Evolutionary conservation across 2,888 invertebrate genomes (phyloP), one percentile per base, ranked within the genome.

Genomic region (Drosophila kokeensis): DNA sequence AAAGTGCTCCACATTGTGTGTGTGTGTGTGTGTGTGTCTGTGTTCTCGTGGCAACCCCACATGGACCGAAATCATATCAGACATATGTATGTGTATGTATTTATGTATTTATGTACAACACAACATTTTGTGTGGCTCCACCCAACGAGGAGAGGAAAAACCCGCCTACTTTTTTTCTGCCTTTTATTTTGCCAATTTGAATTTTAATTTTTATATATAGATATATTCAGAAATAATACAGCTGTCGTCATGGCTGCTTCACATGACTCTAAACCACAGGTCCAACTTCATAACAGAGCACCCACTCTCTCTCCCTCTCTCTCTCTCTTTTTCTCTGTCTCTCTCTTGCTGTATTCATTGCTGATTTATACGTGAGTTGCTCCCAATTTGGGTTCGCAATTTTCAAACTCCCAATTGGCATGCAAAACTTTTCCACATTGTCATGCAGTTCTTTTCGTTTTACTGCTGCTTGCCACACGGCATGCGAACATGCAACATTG

Each of bases 181-280:
- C 38, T 48, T 32, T 61, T 42, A 57, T 66, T 48, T 59, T 50
- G 61, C 32, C 54, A 79, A 67, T 81, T 69, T 60, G 21, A 38
- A 45, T 38, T 38, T 36, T 7, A 27, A 42, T 57, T 63, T 42
- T 55, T 60, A 21, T 53, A 24, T 52, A 42, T 40, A 27, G 36
- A 36, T 69, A 49, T 65, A 45, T 48, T 29, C 42, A 29, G 11
- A n/a, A 48, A 18, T 32, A 40, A 32, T 52, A 36, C 34, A 61
- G 67, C 50, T 65, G 72, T 61, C 90, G 90, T 87, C 87, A 87
- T 90, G 90, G 86, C 77, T 69, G 88, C 69, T 87, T 82, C 81
- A 83, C 87, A 79, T 62, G 72, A 48, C 55, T 62, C 58, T 71
- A 34, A 72, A 69, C 81, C 71, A 68, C 67, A 81, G 61, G 66